Conservation (phyloP, 2,113 vertebrate species). For the Sapajus apella region DNA sequence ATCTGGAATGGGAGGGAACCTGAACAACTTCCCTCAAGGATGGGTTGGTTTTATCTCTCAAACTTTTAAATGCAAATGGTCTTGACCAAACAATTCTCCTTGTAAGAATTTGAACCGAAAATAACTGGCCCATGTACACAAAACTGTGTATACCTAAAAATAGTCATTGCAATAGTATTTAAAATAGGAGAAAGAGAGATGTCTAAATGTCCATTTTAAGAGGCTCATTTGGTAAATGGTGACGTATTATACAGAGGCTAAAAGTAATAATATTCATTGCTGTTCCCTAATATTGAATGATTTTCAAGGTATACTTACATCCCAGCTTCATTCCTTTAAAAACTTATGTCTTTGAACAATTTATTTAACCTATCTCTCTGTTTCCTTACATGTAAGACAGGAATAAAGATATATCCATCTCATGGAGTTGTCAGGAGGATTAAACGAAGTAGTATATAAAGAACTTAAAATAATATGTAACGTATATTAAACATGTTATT, state of each 20-base stretch:
- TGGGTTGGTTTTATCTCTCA: neutral
- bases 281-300: neutral
- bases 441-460: neutral
- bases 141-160: neutral
- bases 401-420: neutral
- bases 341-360: neutral
- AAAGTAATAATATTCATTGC: neutral
- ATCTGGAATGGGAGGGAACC: neutral
- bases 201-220: neutral
- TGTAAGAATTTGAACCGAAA: neutral
- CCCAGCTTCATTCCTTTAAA: neutral
- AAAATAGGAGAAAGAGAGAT: neutral
- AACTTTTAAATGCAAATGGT: neutral
- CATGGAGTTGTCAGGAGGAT: neutral
- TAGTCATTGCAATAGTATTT: neutral
- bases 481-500: neutral
- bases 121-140: neutral
- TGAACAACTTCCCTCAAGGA: neutral
- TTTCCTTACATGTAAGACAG: neutral
- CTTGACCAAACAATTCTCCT: neutral
- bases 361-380: neutral
- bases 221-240: neutral
- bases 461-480: neutral
- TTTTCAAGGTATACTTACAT: neutral
- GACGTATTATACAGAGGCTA: neutral